These are phyloP conservation scores for Oxygymnocypris stewartii DNA, from an alignment of 2,113 vertebrate species.

Conservation along the genomic window DNA sequence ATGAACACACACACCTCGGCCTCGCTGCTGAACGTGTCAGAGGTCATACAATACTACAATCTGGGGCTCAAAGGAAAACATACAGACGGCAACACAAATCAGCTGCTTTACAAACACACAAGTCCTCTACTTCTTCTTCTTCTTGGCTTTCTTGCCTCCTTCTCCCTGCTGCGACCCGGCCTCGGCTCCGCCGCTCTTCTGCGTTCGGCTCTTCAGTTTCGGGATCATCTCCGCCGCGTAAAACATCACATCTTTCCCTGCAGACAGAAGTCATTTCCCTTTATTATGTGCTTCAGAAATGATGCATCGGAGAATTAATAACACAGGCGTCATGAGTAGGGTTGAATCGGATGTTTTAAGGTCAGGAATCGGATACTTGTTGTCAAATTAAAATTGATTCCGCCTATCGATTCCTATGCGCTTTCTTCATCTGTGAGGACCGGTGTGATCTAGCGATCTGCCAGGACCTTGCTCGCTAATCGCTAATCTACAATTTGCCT, in stretches of 20 bases:
- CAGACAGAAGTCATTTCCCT: not conserved
- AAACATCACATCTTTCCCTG: conserved; percentile 92
- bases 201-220: conserved; percentile 93
- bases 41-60: not conserved
- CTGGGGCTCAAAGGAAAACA: not conserved
- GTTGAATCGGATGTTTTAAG: too few relatives aligned
- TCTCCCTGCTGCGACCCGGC: conserved; percentile 86
- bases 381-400: too few relatives aligned
- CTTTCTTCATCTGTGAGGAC: too few relatives aligned
- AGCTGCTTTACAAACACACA: too few relatives aligned
- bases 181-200: conserved; percentile 87
- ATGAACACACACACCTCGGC: not conserved
- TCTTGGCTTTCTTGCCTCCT: conserved; percentile 95
- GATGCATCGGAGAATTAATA: too few relatives aligned
- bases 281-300: too few relatives aligned
- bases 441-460: too few relatives aligned
- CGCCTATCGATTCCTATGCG: too few relatives aligned
- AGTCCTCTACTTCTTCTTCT: conserved; percentile 87
- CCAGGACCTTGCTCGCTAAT: too few relatives aligned
- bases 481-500: too few relatives aligned
- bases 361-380: too few relatives aligned
- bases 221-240: conserved; percentile 96
- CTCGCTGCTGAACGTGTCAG: not conserved
- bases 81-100: not conserved
- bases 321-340: too few relatives aligned